Conservation (phyloP, 1,140 invertebrate genomes). For the Megalonaias nervosa region DNA sequence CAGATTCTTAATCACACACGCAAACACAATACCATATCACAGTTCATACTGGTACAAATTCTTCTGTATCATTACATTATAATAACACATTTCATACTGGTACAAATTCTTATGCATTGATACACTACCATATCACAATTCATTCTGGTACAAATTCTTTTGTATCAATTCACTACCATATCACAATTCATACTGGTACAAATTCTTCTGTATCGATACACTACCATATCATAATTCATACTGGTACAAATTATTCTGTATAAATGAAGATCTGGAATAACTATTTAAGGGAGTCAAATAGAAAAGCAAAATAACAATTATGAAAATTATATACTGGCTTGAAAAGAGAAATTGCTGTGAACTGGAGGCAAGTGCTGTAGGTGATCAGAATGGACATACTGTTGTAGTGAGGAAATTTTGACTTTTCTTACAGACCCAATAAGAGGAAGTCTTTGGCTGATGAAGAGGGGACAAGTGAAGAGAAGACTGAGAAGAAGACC, state of each 20-base stretch:
- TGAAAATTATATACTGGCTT: not conserved
- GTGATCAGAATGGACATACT: constrained; percentile 20
- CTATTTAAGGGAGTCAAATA: not conserved
- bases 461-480: constrained; percentile 11
- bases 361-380: constrained; percentile 43
- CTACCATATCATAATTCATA: too few species aligned
- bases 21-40: not conserved
- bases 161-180: not conserved
- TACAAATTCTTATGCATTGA: too few species aligned
- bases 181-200: not conserved
- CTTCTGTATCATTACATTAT: not conserved
- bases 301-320: not conserved
- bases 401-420: not conserved
- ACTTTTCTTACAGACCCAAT: not conserved
- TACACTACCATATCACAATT: too few species aligned
- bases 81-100: too few species aligned
- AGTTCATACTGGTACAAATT: not conserved
- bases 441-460: constrained; percentile 16
- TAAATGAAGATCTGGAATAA: not conserved
- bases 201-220: not conserved
- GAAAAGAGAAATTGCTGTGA: constrained; percentile 12
- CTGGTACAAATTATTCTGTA: not conserved
- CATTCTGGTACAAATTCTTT: not conserved
- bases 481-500: constrained; percentile 38
- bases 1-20: too few species aligned